Conservation (phyloP, 1,140 invertebrate genomes). For the Lepidostoma basale region DNA sequence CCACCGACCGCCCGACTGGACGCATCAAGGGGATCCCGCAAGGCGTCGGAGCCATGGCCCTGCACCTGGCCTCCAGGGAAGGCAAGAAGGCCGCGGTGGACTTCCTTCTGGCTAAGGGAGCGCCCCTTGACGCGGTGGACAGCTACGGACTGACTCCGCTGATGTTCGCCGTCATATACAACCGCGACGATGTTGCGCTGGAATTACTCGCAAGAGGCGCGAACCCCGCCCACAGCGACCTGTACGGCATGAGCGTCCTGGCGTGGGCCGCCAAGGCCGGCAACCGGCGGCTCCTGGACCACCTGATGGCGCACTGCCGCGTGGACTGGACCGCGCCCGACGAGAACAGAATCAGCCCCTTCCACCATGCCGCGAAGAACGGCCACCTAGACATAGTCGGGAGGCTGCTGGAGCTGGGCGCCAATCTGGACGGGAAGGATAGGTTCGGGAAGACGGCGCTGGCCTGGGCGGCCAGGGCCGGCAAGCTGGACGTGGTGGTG, state of each 20-base stretch:
- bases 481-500: not conserved
- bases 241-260: not conserved
- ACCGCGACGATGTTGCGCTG: too few species aligned
- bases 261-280: not conserved
- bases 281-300: not conserved
- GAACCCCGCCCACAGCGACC: not conserved
- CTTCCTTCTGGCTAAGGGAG: too few species aligned
- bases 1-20: too few species aligned
- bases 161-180: too few species aligned
- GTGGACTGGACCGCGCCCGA: not conserved
- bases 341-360: not conserved
- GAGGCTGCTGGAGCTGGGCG: not conserved
- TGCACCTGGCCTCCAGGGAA: too few species aligned
- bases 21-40: too few species aligned
- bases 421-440: constrained; percentile 13
- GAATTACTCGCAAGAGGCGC: too few species aligned
- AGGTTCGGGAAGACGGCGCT: constrained; percentile 18
- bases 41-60: too few species aligned
- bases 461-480: constrained; percentile 9
- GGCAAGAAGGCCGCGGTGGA: too few species aligned
- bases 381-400: constrained; percentile 14
- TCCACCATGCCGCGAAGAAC: constrained; percentile 11
- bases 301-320: not conserved
- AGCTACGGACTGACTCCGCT: too few species aligned
- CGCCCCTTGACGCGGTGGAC: too few species aligned